phyloP scores from a whole-genome alignment of 2,797 vertebrate species.

The Tamandua tetradactyla region DNA sequence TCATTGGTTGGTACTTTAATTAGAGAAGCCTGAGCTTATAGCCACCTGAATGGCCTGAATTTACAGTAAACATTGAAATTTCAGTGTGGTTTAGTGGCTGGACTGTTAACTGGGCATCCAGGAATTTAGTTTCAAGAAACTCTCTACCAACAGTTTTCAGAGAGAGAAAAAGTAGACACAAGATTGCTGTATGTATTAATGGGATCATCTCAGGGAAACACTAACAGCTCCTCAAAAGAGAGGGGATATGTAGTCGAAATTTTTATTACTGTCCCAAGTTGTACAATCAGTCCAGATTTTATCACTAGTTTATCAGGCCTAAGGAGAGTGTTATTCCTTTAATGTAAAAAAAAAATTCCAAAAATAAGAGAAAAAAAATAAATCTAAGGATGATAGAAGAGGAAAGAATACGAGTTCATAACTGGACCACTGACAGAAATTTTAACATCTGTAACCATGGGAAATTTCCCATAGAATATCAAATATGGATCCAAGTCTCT shows the following conservation, averaged over 20 bases:
- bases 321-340: constrained; percentile 49
- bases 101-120: not conserved
- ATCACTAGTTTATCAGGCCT: constrained; percentile 4
- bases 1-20: constrained; percentile 1
- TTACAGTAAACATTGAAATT: constrained; percentile 25
- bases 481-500: constrained; percentile 78
- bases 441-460: constrained; percentile 76
- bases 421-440: constrained; percentile 67
- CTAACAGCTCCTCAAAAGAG: constrained; percentile 10
- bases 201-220: constrained; percentile 24
- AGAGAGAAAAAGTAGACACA: not conserved
- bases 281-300: constrained; percentile 4
- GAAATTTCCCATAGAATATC: constrained; percentile 78
- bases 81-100: not conserved
- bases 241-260: not conserved
- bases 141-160: not conserved
- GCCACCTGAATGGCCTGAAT: constrained; percentile 35
- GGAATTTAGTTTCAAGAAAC: not conserved
- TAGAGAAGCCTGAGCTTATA: not conserved
- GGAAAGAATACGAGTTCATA: constrained; percentile 56
- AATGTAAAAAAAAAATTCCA: constrained; percentile 39
- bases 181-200: not conserved
- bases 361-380: constrained; percentile 56
- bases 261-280: constrained; percentile 30
- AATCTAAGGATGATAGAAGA: constrained; percentile 54